Conservation (phyloP, 1,140 invertebrate genomes). For the Aphidius gifuensis region DNA sequence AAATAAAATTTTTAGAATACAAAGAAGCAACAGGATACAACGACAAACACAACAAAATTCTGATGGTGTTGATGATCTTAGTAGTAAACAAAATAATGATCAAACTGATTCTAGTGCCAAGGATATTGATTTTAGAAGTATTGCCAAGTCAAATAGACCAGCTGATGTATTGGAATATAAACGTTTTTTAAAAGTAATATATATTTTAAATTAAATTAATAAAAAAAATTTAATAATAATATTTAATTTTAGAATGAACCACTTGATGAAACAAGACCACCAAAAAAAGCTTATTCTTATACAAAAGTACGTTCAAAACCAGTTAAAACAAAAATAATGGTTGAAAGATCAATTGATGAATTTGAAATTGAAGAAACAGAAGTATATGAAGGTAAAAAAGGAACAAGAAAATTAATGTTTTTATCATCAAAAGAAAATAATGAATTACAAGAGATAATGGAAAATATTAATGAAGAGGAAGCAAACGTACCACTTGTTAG, state of each 20-base stretch:
- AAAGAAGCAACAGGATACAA: constrained; percentile 27
- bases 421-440: constrained; percentile 26
- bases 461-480: constrained; percentile 23
- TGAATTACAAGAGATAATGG: constrained; percentile 22
- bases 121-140: constrained; percentile 35
- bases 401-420: constrained; percentile 19
- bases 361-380: constrained; percentile 9
- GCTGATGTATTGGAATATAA: constrained; percentile 43
- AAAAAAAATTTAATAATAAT: background rate
- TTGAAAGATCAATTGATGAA: constrained; percentile 31
- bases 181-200: constrained; percentile 38
- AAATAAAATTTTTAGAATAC: background rate
- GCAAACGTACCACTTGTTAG: constrained; percentile 26
- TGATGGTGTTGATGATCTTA: constrained; percentile 23
- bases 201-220: background rate
- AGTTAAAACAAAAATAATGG: constrained; percentile 36
- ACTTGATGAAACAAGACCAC: constrained; percentile 32
- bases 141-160: constrained; percentile 39
- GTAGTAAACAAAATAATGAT: constrained; percentile 23
- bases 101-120: constrained; percentile 27
- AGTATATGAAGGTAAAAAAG: background rate
- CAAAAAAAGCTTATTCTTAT: constrained; percentile 37
- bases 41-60: constrained; percentile 18
- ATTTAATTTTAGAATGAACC: constrained; percentile 36
- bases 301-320: constrained; percentile 36